Conservation (phyloP, 2,888 invertebrate species). For the Maniola hyperantus region DNA sequence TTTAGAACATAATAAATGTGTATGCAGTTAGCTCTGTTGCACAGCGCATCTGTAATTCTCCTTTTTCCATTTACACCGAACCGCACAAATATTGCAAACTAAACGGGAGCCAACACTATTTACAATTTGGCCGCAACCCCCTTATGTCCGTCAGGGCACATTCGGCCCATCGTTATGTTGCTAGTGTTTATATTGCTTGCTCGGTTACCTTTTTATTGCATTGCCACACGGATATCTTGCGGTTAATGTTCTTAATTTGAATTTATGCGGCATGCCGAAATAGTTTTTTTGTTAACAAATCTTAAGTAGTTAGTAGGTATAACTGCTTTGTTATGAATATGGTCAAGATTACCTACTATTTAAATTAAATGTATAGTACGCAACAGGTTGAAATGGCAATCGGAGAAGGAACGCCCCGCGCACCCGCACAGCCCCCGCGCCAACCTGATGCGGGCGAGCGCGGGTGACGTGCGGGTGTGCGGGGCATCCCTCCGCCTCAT, state of each 20-base stretch:
- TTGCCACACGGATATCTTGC: conserved; percentile 40
- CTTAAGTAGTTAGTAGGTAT: no score
- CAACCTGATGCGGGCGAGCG: no score
- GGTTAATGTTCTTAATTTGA: conserved; percentile 34
- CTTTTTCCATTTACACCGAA: conserved; percentile 79
- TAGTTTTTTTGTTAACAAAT: background rate
- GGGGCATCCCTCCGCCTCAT: no score
- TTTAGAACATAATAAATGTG: background rate
- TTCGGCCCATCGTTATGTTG: conserved; percentile 67
- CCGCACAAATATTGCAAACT: conserved; percentile 81
- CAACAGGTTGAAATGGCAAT: no score
- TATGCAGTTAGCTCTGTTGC: conserved; percentile 38
- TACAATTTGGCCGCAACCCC: conserved; percentile 68
- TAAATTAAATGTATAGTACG: no score
- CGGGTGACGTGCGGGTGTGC: no score
- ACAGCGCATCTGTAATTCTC: conserved; percentile 50
- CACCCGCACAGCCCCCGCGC: no score
- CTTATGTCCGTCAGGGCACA: conserved; percentile 71
- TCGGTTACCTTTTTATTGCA: conserved; percentile 55
- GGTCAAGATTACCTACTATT: no score
- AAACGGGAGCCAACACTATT: conserved; percentile 77
- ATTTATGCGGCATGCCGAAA: conserved; percentile 2
- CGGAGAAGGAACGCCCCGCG: no score
- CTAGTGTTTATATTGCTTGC: conserved; percentile 71
- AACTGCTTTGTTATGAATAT: no score